Evolutionary conservation across 2,797 vertebrate species (phyloP).

Genomic region (Acrocephalus scirpaceus): DNA sequence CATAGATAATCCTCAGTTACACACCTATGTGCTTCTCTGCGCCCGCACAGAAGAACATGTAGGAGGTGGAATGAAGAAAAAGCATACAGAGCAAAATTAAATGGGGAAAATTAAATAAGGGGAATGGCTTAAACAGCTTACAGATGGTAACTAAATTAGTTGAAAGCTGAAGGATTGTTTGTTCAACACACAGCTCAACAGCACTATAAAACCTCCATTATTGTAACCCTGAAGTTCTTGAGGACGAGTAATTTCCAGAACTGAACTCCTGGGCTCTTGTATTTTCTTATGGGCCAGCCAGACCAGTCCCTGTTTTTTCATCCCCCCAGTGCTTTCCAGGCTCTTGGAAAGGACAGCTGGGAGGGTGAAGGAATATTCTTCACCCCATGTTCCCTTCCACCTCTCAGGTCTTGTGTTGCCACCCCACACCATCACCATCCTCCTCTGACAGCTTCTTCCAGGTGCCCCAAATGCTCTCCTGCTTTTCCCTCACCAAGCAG

Average conservation of each 20-base stretch:
- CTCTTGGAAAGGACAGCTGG: background rate
- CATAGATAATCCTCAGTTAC: background rate
- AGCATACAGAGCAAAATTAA: background rate
- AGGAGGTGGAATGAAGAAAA: slow-evolving; percentile 6
- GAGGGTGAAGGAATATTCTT: background rate
- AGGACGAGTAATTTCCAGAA: slow-evolving; percentile 31
- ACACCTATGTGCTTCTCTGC: background rate
- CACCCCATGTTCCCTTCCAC: background rate
- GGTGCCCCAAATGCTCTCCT: background rate
- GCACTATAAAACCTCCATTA: slow-evolving; percentile 40
- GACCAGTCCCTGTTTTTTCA: background rate
- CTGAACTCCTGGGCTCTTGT: background rate
- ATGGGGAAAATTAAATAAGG: background rate
- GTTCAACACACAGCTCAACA: slow-evolving; percentile 55
- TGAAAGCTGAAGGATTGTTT: slow-evolving; percentile 51
- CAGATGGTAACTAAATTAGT: slow-evolving; percentile 54
- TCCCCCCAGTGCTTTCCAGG: background rate
- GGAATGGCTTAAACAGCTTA: slow-evolving; percentile 40
- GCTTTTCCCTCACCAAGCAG: background rate
- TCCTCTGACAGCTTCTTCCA: background rate
- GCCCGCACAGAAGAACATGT: background rate
- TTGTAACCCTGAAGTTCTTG: slow-evolving; percentile 42
- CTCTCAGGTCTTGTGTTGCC: background rate
- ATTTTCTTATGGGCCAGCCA: background rate
- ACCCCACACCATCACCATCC: background rate